Conservation (phyloP, 1,140 invertebrate species). For the Hermetia illucens region DNA sequence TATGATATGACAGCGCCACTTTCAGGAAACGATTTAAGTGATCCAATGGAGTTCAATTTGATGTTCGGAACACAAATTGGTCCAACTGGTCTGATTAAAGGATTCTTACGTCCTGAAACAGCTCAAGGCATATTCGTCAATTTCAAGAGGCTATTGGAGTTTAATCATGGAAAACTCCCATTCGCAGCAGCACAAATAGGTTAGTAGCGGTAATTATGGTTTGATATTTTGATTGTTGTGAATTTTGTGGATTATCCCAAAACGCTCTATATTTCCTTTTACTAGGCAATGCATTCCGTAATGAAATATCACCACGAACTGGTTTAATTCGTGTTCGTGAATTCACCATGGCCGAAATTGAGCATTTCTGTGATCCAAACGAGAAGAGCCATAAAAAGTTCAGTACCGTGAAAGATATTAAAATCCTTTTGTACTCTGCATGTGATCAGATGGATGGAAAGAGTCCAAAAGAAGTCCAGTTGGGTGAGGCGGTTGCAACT, state of each 20-base stretch:
- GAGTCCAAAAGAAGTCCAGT: constrained; percentile 50
- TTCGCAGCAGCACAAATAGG: constrained; percentile 95
- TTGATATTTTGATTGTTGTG: background rate
- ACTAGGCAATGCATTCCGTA: constrained; percentile 91
- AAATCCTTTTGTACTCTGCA: constrained; percentile 78
- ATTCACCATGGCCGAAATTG: constrained; percentile 99
- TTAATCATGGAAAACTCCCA: constrained; percentile 89
- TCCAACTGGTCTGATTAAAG: constrained; percentile 85
- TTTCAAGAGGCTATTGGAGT: constrained; percentile 88
- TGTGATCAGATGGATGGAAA: constrained; percentile 93
- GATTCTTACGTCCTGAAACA: constrained; percentile 92
- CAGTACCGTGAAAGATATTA: constrained; percentile 52
- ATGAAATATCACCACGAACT: constrained; percentile 98
- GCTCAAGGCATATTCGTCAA: constrained; percentile 99
- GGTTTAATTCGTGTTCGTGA: constrained; percentile 92
- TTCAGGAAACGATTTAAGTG: constrained; percentile 85
- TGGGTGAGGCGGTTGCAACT: constrained; percentile 61
- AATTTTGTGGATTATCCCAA: background rate
- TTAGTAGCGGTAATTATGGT: too few relatives aligned
- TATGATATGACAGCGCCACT: constrained; percentile 90
- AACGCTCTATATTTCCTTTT: too few relatives aligned
- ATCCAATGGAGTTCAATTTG: constrained; percentile 95
- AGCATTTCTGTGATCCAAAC: constrained; percentile 94
- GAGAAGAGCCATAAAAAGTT: constrained; percentile 91
- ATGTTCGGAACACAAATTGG: constrained; percentile 98